Base-by-base conservation (phyloP, 1,140 invertebrate genomes). In the Drosophila prosaltans region DNA sequence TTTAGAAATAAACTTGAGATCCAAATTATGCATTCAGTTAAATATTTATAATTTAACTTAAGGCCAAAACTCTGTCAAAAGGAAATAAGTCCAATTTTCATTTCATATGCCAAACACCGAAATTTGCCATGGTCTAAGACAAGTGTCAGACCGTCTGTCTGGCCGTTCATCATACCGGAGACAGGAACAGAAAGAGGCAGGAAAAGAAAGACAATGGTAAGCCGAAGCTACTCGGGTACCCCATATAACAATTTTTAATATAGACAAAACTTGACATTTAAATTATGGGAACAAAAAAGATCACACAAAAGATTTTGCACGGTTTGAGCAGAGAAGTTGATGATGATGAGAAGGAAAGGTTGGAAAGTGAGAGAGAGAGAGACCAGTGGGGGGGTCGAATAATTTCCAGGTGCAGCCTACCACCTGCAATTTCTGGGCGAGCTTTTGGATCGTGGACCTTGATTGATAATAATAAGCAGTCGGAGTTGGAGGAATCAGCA, bases 241-340 rank as follows among this genome's bases (percentile, higher is more conserved):
- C 24, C 67, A 66, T 51, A 66, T 11, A 41, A 74, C 48, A 80
- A 84, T 89, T 89, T 89, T 88, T 69, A 88, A 80, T 88, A 89
- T 88, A 89, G 84, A 88, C 77, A 78, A 88, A 89, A 73, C 84
- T 89, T 83, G 84, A 89, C 84, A 83, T 71, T 75, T 89, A 88
- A 88, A 88, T 88, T 88, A 89, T 88, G 84, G 84, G 84, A 89
- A 88, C 71, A 21, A 30, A 62, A 70, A 61, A 73, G 69, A 78
- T 78, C 75, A 67, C 74, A 78, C 43, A 55, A 72, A 69, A 51
- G 45, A 26, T 48, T 69, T 64, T 76, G 72, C 74, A 57, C 65
- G 72, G 74, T 10, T 48, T 39, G 24, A 24, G 26, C 41, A 26
- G 21, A 5, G 9, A 6, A 21, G 58, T 16, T 16, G 32, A 28